Base-by-base conservation (phyloP, 2,113 vertebrate genomes). In the Sorex fumeus region DNA sequence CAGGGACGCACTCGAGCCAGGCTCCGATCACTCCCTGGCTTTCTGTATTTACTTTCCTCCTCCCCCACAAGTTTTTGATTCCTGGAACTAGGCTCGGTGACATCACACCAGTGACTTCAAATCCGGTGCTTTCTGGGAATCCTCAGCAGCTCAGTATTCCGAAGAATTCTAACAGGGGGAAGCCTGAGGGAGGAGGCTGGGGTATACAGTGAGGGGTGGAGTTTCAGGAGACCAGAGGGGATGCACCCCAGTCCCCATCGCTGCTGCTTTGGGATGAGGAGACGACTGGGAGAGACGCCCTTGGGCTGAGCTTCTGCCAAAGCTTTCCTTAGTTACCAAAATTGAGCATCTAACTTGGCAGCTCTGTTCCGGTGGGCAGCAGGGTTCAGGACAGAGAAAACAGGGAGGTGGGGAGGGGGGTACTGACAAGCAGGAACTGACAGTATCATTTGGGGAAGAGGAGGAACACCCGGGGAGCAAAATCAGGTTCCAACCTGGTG, bases 51-150 rank as follows among this genome's bases (percentile, higher is more conserved):
- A n/a, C 64, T 28, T 66, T 28, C 64, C 21, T 28, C 28, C 27
- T 28, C 28, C 28, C 64, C 71, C 90, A 74, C 84, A 80, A 64
- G 19, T 8, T 84, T 84, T 76, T 21, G 82, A 96, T 97, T 97
- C 96, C 92, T 88, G 96, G 96, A 96, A 97, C 89, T 74, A 4
- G 34, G 28, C 74, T 88, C 36, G 45, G 83, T 95, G 92, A 97
- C 94, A 75, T 96, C 96, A 97, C 90, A 71, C 71, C 70, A 0
- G 79, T 96, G 96, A 97, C 93, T 91, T 96, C 96, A 97, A 90
- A 90, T 97, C 96, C 96, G 94, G 94, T 47, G 92, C 88, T 90
- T 97, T 97, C 96, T 96, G 96, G 96, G 96, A 97, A 96, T 94
- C 86, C 81, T 96, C 91, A 18, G 93, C 36, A 15, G 82, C 75